Base-by-base conservation (phyloP, 2,888 invertebrate genomes). In the Pristionchus mayeri region DNA sequence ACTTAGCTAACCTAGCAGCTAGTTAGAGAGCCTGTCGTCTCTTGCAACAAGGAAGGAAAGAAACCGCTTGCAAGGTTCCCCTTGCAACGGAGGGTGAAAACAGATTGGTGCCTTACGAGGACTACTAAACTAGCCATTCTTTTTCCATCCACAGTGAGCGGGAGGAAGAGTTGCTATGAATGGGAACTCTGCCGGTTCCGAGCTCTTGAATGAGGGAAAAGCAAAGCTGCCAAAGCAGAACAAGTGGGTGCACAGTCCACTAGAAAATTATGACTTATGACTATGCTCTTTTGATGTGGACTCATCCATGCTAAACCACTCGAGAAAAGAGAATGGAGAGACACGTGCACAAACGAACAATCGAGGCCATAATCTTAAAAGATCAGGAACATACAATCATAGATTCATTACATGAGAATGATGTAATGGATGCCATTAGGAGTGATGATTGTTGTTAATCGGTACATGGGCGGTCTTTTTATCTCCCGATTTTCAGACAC, bases 101-200 rank as follows among this genome's bases (percentile, higher is more conserved):
- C n/a, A n/a, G n/a, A 4, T 0, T 63, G 63, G 63, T 63, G 63
- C 63, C 63, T 63, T 63, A 63, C 63, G 34, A 63, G 63, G 63
- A 24, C 24, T 16, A 54, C 57, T 16, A 63, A 63, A 63, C 34
- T 63, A 63, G 63, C 63, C 63, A 63, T 37, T 63, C 63, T 7
- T n/a, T n/a, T n/a, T n/a, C 34, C 30, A 11, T 27, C 11, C 60
- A 13, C n/a, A 60, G 57, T 11, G 13, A 57, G 27, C 24, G 27
- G 34, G 13, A 16, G 16, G 34, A n/a, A 9, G 34, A 63, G 34
- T 63, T 63, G 63, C 21, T 30, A 63, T 63, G 63, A 63, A 63
- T 63, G 34, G 63, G 63, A 63, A 63, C 30, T 34, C 30, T 37
- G 63, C 63, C 63, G 63, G 63, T 63, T 63, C 63, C 63, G 63